A percentile compares a stretch with the other conserved stretches of the same genome.
Evolutionary conservation across 2,888 invertebrate species (phyloP).

Genomic region (Watsonalla binaria): DNA sequence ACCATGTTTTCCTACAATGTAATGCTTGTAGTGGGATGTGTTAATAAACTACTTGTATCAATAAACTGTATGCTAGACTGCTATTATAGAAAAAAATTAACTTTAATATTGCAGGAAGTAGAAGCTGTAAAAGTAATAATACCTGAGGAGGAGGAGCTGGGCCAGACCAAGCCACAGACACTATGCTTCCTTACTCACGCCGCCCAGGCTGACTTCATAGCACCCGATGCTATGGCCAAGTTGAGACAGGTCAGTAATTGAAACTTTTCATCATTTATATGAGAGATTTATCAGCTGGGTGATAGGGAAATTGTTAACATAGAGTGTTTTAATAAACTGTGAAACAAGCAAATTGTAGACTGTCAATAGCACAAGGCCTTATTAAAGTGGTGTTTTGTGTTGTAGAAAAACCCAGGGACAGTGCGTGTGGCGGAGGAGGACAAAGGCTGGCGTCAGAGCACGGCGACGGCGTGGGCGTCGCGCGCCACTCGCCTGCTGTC

Average conservation of each 20-base stretch:
- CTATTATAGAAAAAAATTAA: neutral
- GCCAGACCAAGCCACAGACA: slow-evolving; percentile 92
- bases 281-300: neutral
- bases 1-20: no score
- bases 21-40: no score
- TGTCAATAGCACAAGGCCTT: neutral
- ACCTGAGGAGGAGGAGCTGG: slow-evolving; percentile 94
- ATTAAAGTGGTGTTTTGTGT: neutral
- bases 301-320: no score
- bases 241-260: slow-evolving; percentile 84
- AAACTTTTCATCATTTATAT: neutral
- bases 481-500: slow-evolving; percentile 73
- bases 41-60: no score
- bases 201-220: slow-evolving; percentile 95
- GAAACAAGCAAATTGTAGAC: no score
- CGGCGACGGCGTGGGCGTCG: slow-evolving; percentile 92
- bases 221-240: slow-evolving; percentile 98
- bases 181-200: slow-evolving; percentile 95
- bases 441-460: slow-evolving; percentile 88
- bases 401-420: slow-evolving; percentile 87
- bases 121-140: slow-evolving; percentile 93
- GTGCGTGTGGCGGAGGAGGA: slow-evolving; percentile 95
- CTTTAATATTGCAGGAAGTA: slow-evolving; percentile 83
- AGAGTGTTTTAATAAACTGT: no score
- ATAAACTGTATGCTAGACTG: no score